Base-by-base conservation (phyloP, 2,888 invertebrate genomes). In the Chironomus riparius region DNA sequence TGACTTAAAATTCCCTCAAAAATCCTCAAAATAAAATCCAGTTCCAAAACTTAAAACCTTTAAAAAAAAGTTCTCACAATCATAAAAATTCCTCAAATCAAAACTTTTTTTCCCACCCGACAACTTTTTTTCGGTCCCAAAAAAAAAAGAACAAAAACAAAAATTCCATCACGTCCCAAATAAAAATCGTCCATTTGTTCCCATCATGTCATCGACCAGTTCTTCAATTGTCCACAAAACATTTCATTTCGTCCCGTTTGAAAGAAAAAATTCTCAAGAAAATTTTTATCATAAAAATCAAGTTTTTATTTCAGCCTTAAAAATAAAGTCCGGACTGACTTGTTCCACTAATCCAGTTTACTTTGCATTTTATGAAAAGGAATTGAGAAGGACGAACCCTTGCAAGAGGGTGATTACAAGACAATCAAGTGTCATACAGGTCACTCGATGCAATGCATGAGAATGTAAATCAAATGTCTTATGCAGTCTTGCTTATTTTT, bases 391-490 rank as follows among this genome's bases (percentile, higher is more conserved):
- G 10, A 24, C 13, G 12, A 65, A 24, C 21, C 65, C 24, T 24
- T 13, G 24, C 24, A 65, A 21, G 24, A 65, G 65, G 65, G 24
- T 24, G 62, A 65, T 24, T 4, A 24, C 65, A 65, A 65, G 65
- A 65, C 65, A 65, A 65, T 65, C 65, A 65, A 65, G 65, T 65
- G 65, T 65, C 65, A 65, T 24, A 12, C 65, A 65, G 65, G 65
- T 65, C 65, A 65, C 10, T 56, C 18, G n/a, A 56, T 38, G 38
- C 38, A 38, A 38, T 38, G 56, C 18, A 15, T 56, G 56, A 56
- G 56, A 56, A 56, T 56, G 56, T n/a, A 56, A n/a, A 56, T 56
- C 24, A 24, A 21, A 65, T 65, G 65, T 65, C 22, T 65, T 65
- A 21, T 65, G 65, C 65, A 24, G 65, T 65, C 50, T 50, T n/a